Percentiles rank a stretch among this genome's conserved stretches.
phyloP scores from a whole-genome alignment of 2,113 vertebrate genomes.

The Climacteris rufus region DNA sequence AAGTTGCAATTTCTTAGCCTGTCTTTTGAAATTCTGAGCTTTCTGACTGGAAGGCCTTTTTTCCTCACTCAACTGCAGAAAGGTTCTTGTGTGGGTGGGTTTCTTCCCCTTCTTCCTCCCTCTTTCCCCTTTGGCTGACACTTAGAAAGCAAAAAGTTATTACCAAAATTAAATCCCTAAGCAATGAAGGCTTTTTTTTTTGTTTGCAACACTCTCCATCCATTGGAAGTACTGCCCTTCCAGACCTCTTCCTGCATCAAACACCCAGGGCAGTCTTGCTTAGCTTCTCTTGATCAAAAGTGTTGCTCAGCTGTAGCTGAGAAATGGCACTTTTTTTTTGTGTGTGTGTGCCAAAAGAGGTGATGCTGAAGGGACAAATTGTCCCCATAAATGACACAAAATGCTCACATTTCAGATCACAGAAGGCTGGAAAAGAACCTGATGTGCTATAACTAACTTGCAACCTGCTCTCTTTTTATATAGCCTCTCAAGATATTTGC shows the following conservation, averaged over 20 bases:
- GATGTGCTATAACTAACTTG: neutral
- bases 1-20: slow-evolving; percentile 32
- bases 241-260: neutral
- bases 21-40: neutral
- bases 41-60: neutral
- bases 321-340: neutral
- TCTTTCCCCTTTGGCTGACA: neutral
- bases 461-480: neutral
- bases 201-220: neutral
- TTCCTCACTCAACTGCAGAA: neutral
- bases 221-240: neutral
- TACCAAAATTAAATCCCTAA: neutral
- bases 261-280: neutral
- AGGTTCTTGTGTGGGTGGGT: neutral
- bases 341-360: neutral
- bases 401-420: neutral
- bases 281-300: neutral
- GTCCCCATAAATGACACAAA: neutral
- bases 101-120: neutral
- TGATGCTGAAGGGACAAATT: neutral
- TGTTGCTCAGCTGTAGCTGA: neutral
- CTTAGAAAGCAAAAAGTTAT: neutral
- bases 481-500: neutral
- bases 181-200: neutral
- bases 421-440: neutral